Evolutionary conservation across 2,797 vertebrate species (phyloP), one percentile per base, ranked within the genome.

Genomic region (Odontamblyopus lacepedii): DNA sequence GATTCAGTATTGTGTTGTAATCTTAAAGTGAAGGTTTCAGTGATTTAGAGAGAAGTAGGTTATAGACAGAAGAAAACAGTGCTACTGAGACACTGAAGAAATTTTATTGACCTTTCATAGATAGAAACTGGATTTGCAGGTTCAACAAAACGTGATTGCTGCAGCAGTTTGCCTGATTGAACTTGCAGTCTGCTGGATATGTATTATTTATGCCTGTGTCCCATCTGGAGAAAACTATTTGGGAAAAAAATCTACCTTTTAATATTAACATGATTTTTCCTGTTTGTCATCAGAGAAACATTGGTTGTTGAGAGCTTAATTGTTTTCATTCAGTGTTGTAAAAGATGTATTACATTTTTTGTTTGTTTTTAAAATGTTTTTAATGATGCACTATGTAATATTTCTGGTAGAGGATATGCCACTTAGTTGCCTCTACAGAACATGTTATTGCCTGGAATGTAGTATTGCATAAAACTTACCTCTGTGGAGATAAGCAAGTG

Each of bases 41-140:
- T 61, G 60, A 35, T 8, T 62, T 18, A 35, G 3, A 11, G 6
- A 2, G 60, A 62, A 35, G 16, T 18, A 16, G 16, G 60, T 62
- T 35, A 35, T 7, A 30, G 18, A 35, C 29, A 62, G 30, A 18
- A 62, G 7, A 35, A 35, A 26, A 75, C 69, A 13, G 71, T 0
- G 13, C 74, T 77, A 80, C 61, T 70, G 66, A 81, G 67, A 18
- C 7, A 27, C 35, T 44, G 55, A 63, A 64, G 11, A 64, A 7
- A 23, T 72, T 79, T 16, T 76, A 72, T 79, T 85, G 77, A 76
- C 75, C 81, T 82, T 87, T 88, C 81, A 83, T 80, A 23, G 74
- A 83, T 53, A 75, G 67, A 83, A 89, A 91, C 66, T 44, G 81
- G 84, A 85, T 89, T 75, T 87, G 56, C 51, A 66, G 19, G 50